These are phyloP conservation scores for Drosophila sulfurigaster DNA, from an alignment of 1,140 invertebrate species.

Conservation along the genomic window DNA sequence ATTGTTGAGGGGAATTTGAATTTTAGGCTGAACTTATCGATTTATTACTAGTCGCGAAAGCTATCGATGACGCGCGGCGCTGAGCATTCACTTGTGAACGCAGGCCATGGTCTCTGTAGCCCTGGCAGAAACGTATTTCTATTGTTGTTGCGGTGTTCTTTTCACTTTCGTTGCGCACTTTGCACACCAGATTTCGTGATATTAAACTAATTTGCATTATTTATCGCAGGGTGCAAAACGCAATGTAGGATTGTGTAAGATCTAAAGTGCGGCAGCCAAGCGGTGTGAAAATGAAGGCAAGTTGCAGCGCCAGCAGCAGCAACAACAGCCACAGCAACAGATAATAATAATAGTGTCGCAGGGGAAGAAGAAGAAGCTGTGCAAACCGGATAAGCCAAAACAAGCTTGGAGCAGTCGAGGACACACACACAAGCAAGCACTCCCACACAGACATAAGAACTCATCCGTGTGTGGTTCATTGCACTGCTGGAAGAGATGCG, in stretches of 20 bases:
- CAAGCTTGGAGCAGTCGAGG: constrained; percentile 15
- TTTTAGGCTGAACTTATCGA: not conserved
- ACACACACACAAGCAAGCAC: constrained; percentile 7
- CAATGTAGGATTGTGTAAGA: constrained; percentile 48
- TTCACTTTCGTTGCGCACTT: constrained; percentile 71
- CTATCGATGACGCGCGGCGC: constrained; percentile 21
- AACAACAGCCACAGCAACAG: constrained; percentile 51
- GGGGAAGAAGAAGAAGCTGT: constrained; percentile 20
- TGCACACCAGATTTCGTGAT: constrained; percentile 32
- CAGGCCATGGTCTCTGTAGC: constrained; percentile 3
- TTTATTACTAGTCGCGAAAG: not conserved
- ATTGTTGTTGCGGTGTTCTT: constrained; percentile 65
- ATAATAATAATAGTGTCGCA: constrained; percentile 61
- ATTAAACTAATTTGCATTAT: constrained; percentile 53
- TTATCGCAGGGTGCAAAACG: constrained; percentile 38
- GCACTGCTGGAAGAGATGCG: constrained; percentile 48
- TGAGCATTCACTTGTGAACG: constrained; percentile 46
- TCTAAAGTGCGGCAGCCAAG: constrained; percentile 23
- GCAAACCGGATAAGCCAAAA: constrained; percentile 68
- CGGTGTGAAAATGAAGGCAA: constrained; percentile 61
- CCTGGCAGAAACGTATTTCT: constrained; percentile 33
- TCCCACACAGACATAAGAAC: too few species aligned
- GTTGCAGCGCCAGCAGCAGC: constrained; percentile 36
- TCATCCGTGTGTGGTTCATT: constrained; percentile 26
- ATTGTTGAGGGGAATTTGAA: not conserved